phyloP scores from a whole-genome alignment of 2,797 vertebrate genomes.

The Euthynnus affinis region DNA sequence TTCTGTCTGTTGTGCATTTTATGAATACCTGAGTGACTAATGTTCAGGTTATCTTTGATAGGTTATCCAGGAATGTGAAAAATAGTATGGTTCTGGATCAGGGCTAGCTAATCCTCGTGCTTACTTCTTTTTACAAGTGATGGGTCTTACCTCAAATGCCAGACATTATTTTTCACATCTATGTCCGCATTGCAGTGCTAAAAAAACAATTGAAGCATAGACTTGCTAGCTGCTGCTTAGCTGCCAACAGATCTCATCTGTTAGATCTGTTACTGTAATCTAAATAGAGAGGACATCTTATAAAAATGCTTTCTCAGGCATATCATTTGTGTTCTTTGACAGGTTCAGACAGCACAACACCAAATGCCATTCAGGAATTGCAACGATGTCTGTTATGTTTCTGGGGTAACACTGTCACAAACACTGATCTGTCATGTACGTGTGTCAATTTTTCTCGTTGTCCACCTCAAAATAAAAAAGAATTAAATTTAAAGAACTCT shows the following conservation, averaged over 20 bases:
- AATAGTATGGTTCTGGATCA: not conserved
- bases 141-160: not conserved
- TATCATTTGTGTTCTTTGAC: not conserved
- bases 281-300: not conserved
- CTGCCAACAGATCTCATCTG: not conserved
- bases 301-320: not conserved
- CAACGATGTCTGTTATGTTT: slow-evolving; percentile 2
- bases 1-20: not conserved
- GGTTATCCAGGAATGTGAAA: too few species aligned
- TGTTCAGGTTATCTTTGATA: not conserved
- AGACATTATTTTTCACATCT: not conserved
- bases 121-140: not conserved
- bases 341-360: slow-evolving; percentile 5
- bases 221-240: slow-evolving; percentile 1
- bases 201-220: slow-evolving; percentile 1
- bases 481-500: not conserved
- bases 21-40: not conserved
- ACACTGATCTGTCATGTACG: not conserved
- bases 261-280: not conserved
- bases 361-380: not conserved
- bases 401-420: slow-evolving; percentile 2
- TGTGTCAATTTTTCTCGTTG: not conserved
- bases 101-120: not conserved
- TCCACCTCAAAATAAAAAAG: not conserved
- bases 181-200: not conserved